A percentile compares a stretch with the other conserved stretches of the same genome.
These are phyloP conservation scores for Ichneumoninae sp. DNA, from an alignment of 2,888 invertebrate species.

Conservation along the genomic window DNA sequence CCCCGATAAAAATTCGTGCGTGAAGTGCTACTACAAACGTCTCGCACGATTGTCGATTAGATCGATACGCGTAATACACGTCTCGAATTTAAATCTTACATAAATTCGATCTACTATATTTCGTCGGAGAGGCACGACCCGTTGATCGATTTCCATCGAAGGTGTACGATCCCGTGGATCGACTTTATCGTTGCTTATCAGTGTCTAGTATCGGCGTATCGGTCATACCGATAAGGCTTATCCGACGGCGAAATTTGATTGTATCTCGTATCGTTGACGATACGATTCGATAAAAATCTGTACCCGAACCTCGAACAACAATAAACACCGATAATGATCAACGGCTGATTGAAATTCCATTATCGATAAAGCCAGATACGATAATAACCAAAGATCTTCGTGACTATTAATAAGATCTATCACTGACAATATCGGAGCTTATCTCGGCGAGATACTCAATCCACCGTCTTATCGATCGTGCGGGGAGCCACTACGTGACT, in stretches of 20 bases:
- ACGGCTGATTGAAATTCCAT: neutral
- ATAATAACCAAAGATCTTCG: neutral
- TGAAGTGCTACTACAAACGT: constrained; percentile 27
- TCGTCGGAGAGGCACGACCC: neutral
- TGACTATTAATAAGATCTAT: constrained; percentile 7
- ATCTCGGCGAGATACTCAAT: neutral
- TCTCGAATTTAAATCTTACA: neutral
- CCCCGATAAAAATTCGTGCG: constrained; percentile 34
- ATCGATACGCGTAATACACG: constrained; percentile 17
- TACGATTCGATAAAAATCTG: neutral
- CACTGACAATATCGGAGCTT: neutral
- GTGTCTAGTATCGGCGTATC: neutral
- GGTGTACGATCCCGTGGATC: neutral
- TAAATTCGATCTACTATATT: neutral
- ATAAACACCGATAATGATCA: neutral
- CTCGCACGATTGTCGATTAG: constrained; percentile 23
- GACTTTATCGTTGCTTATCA: neutral
- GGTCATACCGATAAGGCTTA: neutral
- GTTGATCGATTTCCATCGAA: neutral
- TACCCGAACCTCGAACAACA: constrained; percentile 24
- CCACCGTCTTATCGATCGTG: neutral
- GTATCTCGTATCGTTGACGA: neutral
- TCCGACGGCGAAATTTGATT: neutral
- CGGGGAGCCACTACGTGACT: constrained; percentile 5
- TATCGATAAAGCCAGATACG: neutral